phyloP scores from a whole-genome alignment of 2,113 vertebrate species.

The Euleptes europaea region DNA sequence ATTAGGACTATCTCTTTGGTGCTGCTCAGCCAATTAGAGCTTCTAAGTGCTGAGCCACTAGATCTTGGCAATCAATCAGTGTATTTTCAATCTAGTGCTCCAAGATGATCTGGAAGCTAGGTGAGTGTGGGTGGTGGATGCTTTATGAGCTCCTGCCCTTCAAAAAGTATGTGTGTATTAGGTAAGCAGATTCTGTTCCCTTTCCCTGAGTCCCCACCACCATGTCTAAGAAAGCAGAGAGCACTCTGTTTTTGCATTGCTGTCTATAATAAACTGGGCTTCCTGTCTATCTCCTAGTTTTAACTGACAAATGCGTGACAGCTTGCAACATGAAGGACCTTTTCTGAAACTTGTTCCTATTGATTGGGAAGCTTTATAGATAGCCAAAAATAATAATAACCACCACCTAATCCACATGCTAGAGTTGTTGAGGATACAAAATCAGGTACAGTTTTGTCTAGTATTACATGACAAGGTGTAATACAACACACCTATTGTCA shows the following conservation, averaged over 20 bases:
- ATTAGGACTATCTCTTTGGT: too few relatives aligned
- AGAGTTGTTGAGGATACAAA: neutral
- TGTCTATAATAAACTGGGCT: neutral
- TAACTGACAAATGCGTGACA: neutral
- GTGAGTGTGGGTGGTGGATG: too few relatives aligned
- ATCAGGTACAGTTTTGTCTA: slow-evolving; percentile 20
- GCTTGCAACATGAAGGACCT: neutral
- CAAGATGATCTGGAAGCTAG: too few relatives aligned
- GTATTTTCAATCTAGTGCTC: too few relatives aligned
- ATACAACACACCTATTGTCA: slow-evolving; percentile 37
- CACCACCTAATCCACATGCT: neutral
- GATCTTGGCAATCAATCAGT: too few relatives aligned
- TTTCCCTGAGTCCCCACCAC: too few relatives aligned
- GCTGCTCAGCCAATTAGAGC: too few relatives aligned
- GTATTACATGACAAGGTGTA: neutral
- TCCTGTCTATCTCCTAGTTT: neutral
- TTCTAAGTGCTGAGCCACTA: too few relatives aligned
- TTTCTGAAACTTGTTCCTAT: slow-evolving; percentile 23
- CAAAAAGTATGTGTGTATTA: too few relatives aligned
- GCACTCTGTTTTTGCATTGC: neutral
- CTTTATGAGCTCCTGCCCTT: too few relatives aligned
- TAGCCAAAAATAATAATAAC: neutral
- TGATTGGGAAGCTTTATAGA: slow-evolving; percentile 14
- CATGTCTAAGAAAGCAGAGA: too few relatives aligned
- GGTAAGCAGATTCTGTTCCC: too few relatives aligned